Percentiles rank a stretch among this genome's conserved stretches.
Evolutionary conservation across 2,888 invertebrate species (phyloP).

Genomic region (Eupithecia pulchellata): DNA sequence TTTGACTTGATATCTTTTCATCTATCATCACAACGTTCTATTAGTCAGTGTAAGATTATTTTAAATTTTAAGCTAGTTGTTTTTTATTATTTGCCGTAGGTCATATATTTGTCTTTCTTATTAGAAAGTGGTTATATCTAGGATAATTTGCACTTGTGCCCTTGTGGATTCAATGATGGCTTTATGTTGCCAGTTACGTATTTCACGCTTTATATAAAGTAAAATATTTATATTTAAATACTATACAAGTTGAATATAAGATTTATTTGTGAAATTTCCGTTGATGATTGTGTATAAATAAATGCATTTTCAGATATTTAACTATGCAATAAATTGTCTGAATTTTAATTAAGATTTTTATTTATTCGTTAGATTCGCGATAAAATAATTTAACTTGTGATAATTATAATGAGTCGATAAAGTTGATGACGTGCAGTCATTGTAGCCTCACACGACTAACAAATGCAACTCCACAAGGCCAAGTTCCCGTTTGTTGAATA

Average conservation of each 20-base stretch:
- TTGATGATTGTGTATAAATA: conserved; percentile 81
- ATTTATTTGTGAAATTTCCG: conserved; percentile 78
- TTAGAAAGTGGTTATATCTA: conserved; percentile 80
- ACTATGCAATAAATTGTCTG: conserved; percentile 82
- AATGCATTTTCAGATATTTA: conserved; percentile 83
- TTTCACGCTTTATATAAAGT: conserved; percentile 75
- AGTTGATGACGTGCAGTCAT: conserved; percentile 84
- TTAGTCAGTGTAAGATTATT: conserved; percentile 83
- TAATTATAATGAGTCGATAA: conserved; percentile 63
- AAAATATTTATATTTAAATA: conserved; percentile 71
- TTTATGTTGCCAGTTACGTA: conserved; percentile 72
- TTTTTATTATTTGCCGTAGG: conserved; percentile 81
- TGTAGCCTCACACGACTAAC: conserved; percentile 84
- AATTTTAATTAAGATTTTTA: conserved; percentile 75
- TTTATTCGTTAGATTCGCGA: conserved; percentile 66
- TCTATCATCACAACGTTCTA: conserved; percentile 81
- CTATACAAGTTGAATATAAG: conserved; percentile 68
- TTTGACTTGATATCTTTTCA: conserved; percentile 76
- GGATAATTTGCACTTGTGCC: conserved; percentile 83
- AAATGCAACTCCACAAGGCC: conserved; percentile 85
- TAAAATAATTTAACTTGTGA: conserved; percentile 42
- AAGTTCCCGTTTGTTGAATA: conserved; percentile 82
- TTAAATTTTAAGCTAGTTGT: conserved; percentile 81
- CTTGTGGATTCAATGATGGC: conserved; percentile 81
- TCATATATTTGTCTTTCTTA: conserved; percentile 80